Conservation (phyloP, 23 tunicate genomes). For the Styela plicata region DNA sequence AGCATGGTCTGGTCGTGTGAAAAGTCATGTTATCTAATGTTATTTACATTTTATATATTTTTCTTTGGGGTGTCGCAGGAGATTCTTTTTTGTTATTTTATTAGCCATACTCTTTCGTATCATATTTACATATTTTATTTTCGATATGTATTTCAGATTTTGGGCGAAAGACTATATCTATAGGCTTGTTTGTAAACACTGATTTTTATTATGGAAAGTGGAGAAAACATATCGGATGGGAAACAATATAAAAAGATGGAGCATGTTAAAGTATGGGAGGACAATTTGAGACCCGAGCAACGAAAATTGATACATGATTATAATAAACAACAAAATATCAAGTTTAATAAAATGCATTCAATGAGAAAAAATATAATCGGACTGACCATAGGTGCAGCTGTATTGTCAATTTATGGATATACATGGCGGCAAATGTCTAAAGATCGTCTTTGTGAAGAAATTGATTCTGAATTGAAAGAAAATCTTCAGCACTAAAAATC, state of each 20-base stretch:
- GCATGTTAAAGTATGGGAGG: constrained; percentile 16
- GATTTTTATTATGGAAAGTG: neutral
- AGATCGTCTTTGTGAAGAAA: constrained; percentile 29
- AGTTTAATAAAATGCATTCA: neutral
- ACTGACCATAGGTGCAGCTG: neutral
- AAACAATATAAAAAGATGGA: constrained; percentile 10
- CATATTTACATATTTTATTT: no score
- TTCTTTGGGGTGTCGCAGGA: no score
- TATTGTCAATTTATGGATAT: constrained; percentile 13
- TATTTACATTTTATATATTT: no score
- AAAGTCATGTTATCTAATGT: no score
- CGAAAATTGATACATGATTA: neutral
- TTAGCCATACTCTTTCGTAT: no score
- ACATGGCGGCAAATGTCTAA: constrained; percentile 30
- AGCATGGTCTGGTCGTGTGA: no score
- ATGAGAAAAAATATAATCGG: constrained; percentile 10
- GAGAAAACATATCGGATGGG: neutral
- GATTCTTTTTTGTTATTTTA: no score
- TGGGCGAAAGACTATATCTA: no score
- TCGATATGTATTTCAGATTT: no score
- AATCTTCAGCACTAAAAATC: neutral
- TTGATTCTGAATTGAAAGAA: neutral
- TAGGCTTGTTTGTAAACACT: no score
- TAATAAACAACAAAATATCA: neutral
- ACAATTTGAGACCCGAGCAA: constrained; percentile 8